Evolutionary conservation across 1,140 invertebrate species (phyloP), one percentile per base, ranked within the genome.

Genomic region (Ostrea edulis): DNA sequence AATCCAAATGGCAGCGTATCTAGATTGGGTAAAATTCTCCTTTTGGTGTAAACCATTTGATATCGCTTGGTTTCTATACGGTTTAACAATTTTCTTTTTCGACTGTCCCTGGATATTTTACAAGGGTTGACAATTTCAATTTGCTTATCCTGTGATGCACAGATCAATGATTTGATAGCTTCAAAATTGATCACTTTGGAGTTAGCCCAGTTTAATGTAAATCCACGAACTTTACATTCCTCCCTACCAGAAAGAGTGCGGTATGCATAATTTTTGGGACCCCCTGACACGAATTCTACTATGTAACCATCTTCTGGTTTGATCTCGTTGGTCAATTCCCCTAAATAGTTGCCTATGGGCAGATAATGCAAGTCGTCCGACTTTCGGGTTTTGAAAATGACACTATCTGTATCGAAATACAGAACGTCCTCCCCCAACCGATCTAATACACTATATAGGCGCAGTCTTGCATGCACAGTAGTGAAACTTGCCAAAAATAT

Each of bases 251-350:
- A 84, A 2, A 22, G n/a, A 0, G 87, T 91, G 51, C 87, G 84
- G 68, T 91, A 91, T 8, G 89, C 85, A 83, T 90, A 91, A 52
- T 89, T 86, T 83, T 90, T 91, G 0, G 89, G 90, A 12, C 88
- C 89, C 51, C 86, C 35, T 5, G 35, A 44, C 35, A 44, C 35
- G 35, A 44, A 44, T 44, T 44, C 35, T 44, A 44, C 35, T 1
- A 44, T 44, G 35, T 44, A 44, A 1, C 35, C 35, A 44, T 44
- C 35, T 44, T 44, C 35, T 44, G 35, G 54, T 55, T 55, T 55
- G 68, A 71, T 71, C 9, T 71, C 68, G 29, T 71, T 14, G 12
- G 68, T 71, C 68, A 71, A 14, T 71, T 71, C 68, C n/a, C 11
- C 68, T 25, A 71, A 71, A 35, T 7, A 71, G 29, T 71, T 71